Base-by-base conservation (phyloP, 2,888 invertebrate genomes). In the Cyclophora albipunctata region DNA sequence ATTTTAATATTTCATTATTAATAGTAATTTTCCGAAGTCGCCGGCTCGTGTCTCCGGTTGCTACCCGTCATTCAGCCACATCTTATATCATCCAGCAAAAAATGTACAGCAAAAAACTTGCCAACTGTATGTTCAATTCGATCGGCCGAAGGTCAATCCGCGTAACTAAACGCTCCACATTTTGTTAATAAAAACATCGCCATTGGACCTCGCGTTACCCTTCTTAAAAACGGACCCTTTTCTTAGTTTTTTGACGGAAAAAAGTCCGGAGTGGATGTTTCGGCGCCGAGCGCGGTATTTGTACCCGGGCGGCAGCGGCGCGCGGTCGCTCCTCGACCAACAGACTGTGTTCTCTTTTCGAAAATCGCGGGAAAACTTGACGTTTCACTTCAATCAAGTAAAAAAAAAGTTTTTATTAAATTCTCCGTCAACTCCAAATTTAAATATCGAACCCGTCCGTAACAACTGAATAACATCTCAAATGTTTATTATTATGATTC, bases 161-260 rank as follows among this genome's bases (percentile, higher is more conserved):
- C 58, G 60, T 61, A 67, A 62, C 64, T 62, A 62, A 66, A 64
- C 63, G 68, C 67, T 69, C 69, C 67, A 66, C 61, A 67, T 67
- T 63, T 20, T 47, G 63, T 63, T 65, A 64, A 75, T 73, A 79
- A 78, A 73, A 73, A 70, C 1, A 69, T 68, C 67, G 37, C 66
- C 73, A 33, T 34, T 4, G 75, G 73, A 73, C 71, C 5, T 5
- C 37, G 4, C 37, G 37, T 79, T 72, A 78, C 79, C 75, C 76
- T 82, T 81, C 75, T 69, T 48, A 67, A 67, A 73, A 74, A 20
- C 20, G 78, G 78, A 77, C 78, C 80, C 75, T 84, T 85, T 80
- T 77, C 55, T 79, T 79, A 69, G 78, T 81, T 86, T 86, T 86
- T 86, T 81, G 79, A 81, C 79, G 71, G 75, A 83, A 84, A 85